Base-by-base conservation (phyloP, 2,888 invertebrate species). In the Dryobotodes eremita region DNA sequence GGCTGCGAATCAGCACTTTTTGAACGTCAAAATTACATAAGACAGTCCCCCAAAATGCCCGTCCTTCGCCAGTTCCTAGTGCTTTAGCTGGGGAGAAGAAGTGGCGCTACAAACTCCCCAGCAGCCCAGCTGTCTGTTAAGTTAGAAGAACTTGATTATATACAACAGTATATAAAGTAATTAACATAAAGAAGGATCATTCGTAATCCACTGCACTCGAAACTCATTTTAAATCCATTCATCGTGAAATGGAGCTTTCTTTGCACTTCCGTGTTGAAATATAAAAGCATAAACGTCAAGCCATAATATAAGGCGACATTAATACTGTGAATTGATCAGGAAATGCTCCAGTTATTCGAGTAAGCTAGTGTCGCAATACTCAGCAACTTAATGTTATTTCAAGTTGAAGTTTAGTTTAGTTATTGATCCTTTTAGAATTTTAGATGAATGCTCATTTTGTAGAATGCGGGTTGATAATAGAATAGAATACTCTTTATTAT, bases 341-440 rank as follows among this genome's bases (percentile, higher is more conserved):
- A 84, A 83, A 26, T 71, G 85, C n/a, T 80, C 80, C 71, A 84
- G 74, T 71, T 84, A 61, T 68, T 59, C 71, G 4, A 48, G 68
- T 71, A 36, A 75, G n/a, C 42, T 46, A 11, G 71, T 69, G 20
- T 71, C 59, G 68, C 68, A 61, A 64, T 55, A 50, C 1, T 2
- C 0, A 23, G 15, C n/a, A 23, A 10, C 10, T 46, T 46, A 10
- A 57, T n/a, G 31, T 59, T 77, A 50, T 71, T 83, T 77, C 66
- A 36, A 71, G 59, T 59, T 46, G 11, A 2, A 59, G 13, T 65
- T 65, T 10, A n/a, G 73, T 61, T 66, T 61, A n/a, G 36, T 11
- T n/a, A 57, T 76, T 57, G 11, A 8, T n/a, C 17, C 13, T 10
- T 46, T 46, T 42, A 7, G 42, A 36, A 36, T 36, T 36, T 42